Evolutionary conservation across 1,140 invertebrate genomes (phyloP), one percentile per base, ranked within the genome.

Genomic region (Ceratosolen solmsi): DNA sequence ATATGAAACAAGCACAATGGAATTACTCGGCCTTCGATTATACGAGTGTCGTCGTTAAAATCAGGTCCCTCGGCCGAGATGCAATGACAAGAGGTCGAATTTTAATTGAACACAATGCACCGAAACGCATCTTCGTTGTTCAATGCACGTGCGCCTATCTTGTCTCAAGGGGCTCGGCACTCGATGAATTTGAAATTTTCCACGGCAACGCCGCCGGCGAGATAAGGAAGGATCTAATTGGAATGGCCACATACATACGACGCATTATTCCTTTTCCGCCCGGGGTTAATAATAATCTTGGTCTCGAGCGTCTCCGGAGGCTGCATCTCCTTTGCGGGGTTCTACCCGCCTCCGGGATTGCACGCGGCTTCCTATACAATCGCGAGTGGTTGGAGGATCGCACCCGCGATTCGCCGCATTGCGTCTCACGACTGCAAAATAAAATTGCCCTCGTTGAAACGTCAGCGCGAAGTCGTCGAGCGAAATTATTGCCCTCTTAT

Each of bases 351-450:
- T 30, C 11, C 38, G 38, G 38, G 11, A 71, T 71, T 25, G 68
- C n/a, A 38, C 4, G 33, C 4, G 30, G 17, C 13, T 22, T 36
- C 63, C 63, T 65, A 22, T 36, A 36, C 22, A 36, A 65, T 36
- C 20, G 15, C 33, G 25, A 65, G 20, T 15, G 30, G 30, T 65
- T 20, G 30, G 15, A 36, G 63, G 20, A 65, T 65, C 68, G 9
- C 68, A 11, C 0, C 38, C 22, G 25, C 9, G 68, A 46, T 71
- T 71, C 41, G 68, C 68, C 68, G 68, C 68, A 71, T 71, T 71
- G 68, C 68, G 68, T 13, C 38, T 46, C 38, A 17, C 3, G 22
- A 71, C 36, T 46, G n/a, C 30, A 65, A 65, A 65, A 65, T 36
- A 65, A 65, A 65, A 65, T 13, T 65, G 4, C 20, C 33, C 63